Conservation (phyloP, 2,113 vertebrate genomes). For the Corythornis madagascariensis region DNA sequence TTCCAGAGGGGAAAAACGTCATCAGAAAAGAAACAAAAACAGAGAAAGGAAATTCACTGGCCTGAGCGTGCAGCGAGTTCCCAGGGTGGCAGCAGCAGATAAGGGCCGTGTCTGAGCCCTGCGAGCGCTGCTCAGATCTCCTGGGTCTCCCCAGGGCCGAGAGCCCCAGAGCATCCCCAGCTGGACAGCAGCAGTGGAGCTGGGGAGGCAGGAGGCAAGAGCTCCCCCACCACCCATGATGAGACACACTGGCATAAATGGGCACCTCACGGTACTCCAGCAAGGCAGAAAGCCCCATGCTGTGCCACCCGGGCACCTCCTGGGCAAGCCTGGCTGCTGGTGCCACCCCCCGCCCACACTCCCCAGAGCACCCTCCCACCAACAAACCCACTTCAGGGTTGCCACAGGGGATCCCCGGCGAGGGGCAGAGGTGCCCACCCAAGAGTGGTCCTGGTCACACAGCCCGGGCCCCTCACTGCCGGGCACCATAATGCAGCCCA, state of each 20-base stretch:
- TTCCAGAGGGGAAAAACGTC: slow-evolving; percentile 58
- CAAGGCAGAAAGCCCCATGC: background rate
- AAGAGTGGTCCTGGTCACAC: background rate
- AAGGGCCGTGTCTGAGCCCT: slow-evolving; percentile 9
- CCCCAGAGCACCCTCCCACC: background rate
- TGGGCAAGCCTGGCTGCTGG: background rate
- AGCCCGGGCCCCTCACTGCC: background rate
- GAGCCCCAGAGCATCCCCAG: background rate
- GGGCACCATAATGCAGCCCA: background rate
- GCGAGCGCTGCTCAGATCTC: background rate
- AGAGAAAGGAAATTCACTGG: slow-evolving; percentile 61
- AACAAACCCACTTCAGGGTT: fast-evolving
- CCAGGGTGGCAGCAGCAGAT: slow-evolving; percentile 41
- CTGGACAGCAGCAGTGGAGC: fast-evolving
- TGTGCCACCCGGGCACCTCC: background rate
- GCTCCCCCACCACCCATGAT: background rate
- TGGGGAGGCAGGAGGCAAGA: background rate
- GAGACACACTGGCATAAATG: background rate
- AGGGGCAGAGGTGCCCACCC: background rate
- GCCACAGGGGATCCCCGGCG: fast-evolving
- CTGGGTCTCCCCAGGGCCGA: fast-evolving
- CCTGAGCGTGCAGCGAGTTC: background rate
- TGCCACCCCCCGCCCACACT: background rate
- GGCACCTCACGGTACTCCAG: background rate
- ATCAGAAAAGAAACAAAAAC: slow-evolving; percentile 66